Base-by-base conservation (phyloP, 2,797 vertebrate genomes). In the Rhinatrema bivittatum region DNA sequence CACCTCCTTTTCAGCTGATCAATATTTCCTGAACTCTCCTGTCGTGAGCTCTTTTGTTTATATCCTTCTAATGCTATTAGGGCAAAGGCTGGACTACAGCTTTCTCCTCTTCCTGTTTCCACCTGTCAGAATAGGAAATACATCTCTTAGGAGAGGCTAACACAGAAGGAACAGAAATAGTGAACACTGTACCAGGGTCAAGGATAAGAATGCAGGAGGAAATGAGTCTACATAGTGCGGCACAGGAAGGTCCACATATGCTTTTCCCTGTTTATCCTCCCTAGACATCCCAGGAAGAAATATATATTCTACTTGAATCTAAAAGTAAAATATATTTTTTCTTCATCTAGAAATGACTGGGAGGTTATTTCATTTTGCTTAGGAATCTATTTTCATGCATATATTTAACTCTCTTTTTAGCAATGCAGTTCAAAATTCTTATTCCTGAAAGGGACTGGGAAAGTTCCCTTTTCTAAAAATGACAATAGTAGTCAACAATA, bases 81-180 rank as follows among this genome's bases (percentile, higher is more conserved):
- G 76, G 71, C 77, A 83, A 84, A 84, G 81, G 84, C 86, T 74
- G 71, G 55, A 50, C 46, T 63, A 59, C 82, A 86, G 82, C 70
- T 75, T 84, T 82, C 80, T 74, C 67, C 56, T 70, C 62, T 79
- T 84, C 81, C 81, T 81, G 80, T 24, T 27, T 46, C 18, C 15
- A 28, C 61, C 60, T 79, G 78, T 79, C 79, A 72, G 55, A 59
- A 75, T 53, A 80, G 78, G 79, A 84, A 85, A 72, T 79, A 37
- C 72, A 72, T 47, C 58, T 74, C 72, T 68, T 58, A 52, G 58
- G 54, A 60, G 56, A 62, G 53, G 37, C 51, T 66, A 67, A 77
- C 68, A 66, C 42, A 29, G 35, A 56, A 59, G 72, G 72, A 72
- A 73, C 72, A 74, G 72, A 60, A 70, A 30, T 18, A 9, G 10